phyloP scores from a whole-genome alignment of 1,140 invertebrate species.

The Bradynema listronoti region DNA sequence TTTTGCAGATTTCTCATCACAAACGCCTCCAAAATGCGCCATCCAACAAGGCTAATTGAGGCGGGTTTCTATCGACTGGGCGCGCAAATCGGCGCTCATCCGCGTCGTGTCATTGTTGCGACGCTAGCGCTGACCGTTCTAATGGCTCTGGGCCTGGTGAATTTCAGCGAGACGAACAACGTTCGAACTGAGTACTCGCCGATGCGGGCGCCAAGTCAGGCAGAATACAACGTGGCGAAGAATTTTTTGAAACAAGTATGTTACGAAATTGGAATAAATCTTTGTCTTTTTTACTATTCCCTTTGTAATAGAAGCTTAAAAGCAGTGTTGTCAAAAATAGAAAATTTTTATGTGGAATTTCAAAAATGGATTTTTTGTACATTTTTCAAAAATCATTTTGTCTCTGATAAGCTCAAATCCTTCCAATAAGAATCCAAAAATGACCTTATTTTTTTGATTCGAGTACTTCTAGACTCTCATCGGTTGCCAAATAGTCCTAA shows the following conservation, averaged over 20 bases:
- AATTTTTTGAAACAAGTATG: slow-evolving; percentile 49
- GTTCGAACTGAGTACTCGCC: slow-evolving; percentile 53
- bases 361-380: too few species aligned
- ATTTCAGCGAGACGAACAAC: slow-evolving; percentile 49
- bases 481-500: too few species aligned
- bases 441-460: too few species aligned
- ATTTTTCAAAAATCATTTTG: too few species aligned
- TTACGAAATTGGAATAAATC: slow-evolving; percentile 5
- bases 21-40: slow-evolving; percentile 27
- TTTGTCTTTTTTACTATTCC: not conserved
- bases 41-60: slow-evolving; percentile 44
- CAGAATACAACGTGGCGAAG: slow-evolving; percentile 52
- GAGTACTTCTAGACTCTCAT: too few species aligned
- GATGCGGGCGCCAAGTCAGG: slow-evolving; percentile 47
- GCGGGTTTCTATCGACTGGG: slow-evolving; percentile 30
- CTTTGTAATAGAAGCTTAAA: too few species aligned
- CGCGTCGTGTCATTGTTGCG: slow-evolving; percentile 27
- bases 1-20: not conserved
- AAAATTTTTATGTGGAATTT: too few species aligned
- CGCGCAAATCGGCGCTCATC: slow-evolving; percentile 33
- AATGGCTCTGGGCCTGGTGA: slow-evolving; percentile 34
- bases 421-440: too few species aligned
- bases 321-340: too few species aligned
- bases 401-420: too few species aligned
- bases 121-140: slow-evolving; percentile 36